Percentiles rank a stretch among this genome's conserved stretches.
Evolutionary conservation across 2,888 invertebrate species (phyloP).

Genomic region (Augiades crinisus): DNA sequence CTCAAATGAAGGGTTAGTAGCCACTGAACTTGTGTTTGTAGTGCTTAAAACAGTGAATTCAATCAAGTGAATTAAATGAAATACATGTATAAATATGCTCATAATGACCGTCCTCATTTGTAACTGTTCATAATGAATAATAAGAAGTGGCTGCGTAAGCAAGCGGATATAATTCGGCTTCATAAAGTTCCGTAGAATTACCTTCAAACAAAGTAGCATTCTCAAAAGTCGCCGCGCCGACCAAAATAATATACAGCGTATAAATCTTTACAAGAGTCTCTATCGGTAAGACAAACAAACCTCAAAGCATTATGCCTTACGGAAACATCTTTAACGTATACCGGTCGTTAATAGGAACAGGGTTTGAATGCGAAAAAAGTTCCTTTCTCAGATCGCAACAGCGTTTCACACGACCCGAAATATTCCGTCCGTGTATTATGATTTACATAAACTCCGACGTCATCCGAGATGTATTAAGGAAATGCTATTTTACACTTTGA

Average conservation of each 20-base stretch:
- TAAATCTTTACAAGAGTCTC: conserved; percentile 18
- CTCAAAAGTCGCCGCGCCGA: conserved; percentile 3
- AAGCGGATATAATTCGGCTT: conserved; percentile 12
- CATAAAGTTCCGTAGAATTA: conserved; percentile 14
- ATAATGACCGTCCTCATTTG: too few relatives aligned
- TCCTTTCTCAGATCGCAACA: conserved; percentile 39
- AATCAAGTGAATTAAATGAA: too few relatives aligned
- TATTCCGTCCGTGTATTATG: conserved; percentile 67
- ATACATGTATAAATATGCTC: too few relatives aligned
- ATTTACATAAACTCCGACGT: conserved; percentile 72
- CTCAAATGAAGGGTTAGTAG: too few relatives aligned
- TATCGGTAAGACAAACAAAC: conserved; percentile 8
- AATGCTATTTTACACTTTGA: conserved; percentile 66
- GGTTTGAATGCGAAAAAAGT: conserved; percentile 58
- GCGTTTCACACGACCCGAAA: conserved; percentile 52
- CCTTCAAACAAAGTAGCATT: conserved; percentile 9
- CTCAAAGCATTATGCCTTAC: conserved; percentile 33
- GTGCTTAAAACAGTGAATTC: too few relatives aligned
- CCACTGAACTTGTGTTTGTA: too few relatives aligned
- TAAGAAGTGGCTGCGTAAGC: conserved; percentile 11
- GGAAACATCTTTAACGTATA: conserved; percentile 38
- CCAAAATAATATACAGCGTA: conserved; percentile 6
- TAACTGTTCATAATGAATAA: conserved; percentile 7
- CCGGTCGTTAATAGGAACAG: conserved; percentile 54
- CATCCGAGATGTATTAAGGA: conserved; percentile 71